Evolutionary conservation across 2,797 vertebrate genomes (phyloP), one percentile per base, ranked within the genome.

Genomic region (Pteronotus mesoamericanus): DNA sequence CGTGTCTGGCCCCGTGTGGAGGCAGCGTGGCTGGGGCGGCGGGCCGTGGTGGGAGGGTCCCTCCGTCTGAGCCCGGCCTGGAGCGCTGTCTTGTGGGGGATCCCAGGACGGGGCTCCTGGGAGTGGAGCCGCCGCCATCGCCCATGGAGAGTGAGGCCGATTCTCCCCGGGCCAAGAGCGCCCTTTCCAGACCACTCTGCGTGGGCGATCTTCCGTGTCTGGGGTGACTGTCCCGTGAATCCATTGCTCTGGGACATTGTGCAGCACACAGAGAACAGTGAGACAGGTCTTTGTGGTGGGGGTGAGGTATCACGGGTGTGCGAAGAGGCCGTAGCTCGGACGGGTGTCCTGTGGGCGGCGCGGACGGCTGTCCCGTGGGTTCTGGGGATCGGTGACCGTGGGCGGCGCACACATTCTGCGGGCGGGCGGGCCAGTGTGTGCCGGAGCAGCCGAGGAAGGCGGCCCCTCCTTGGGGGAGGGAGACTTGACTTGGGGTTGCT

Each of bases 31-130:
- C 19, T 1, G 0, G 66, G 37, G 18, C 21, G 26, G 34, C 0
- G 0, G 26, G 34, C 0, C 0, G 26, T 51, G 39, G n/a, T n/a
- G n/a, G n/a, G n/a, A n/a, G n/a, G n/a, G n/a, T n/a, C 83, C 32
- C 84, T 14, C 22, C 3, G 1, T 37, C 19, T 6, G 46, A 46
- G 37, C 29, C 69, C 10, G n/a, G 18, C 14, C 0, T 39, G n/a
- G 24, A 14, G 74, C 83, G 42, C 6, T 0, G 6, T 55, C 19
- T 6, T 6, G 8, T 6, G 53, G 19, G 21, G 19, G 22, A 21
- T 3, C 53, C 7, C 2, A 9, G 53, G 53, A 19, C 2, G 0
- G 19, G 7, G 26, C n/a, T 29, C 22, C 9, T 1, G 55, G 24
- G 39, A 42, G 39, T 11, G 44, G 6, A 14, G 21, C n/a, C n/a